Evolutionary conservation across 2,888 invertebrate species (phyloP).

Genomic region (Hirtodrosophila duncani): DNA sequence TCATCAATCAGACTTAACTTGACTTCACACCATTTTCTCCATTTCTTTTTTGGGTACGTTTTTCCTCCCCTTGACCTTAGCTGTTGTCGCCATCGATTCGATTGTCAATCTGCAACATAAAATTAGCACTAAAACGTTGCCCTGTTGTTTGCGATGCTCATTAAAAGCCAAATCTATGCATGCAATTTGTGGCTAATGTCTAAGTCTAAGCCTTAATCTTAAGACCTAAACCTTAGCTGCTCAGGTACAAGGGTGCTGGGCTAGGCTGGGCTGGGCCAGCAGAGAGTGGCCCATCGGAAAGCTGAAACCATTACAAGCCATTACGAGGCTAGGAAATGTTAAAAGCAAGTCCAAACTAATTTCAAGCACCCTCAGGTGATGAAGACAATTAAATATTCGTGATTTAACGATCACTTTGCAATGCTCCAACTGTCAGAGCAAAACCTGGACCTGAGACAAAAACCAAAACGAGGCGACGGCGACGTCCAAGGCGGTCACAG

Average conservation of each 20-base stretch:
- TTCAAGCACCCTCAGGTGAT: slow-evolving; percentile 77
- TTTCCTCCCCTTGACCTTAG: slow-evolving; percentile 44
- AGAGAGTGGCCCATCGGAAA: slow-evolving; percentile 53
- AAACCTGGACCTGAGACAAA: slow-evolving; percentile 33
- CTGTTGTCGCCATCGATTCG: slow-evolving; percentile 13
- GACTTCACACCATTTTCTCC: slow-evolving; percentile 1
- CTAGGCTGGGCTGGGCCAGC: too few species aligned
- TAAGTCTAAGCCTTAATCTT: slow-evolving; percentile 27
- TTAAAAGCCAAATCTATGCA: slow-evolving; percentile 62
- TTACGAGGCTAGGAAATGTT: slow-evolving; percentile 48
- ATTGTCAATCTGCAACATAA: slow-evolving; percentile 40
- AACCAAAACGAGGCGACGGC: slow-evolving; percentile 26
- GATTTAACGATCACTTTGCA: slow-evolving; percentile 78
- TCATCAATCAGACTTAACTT: slow-evolving; percentile 8
- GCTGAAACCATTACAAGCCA: slow-evolving; percentile 56
- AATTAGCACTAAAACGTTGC: slow-evolving; percentile 64
- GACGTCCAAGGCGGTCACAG: slow-evolving; percentile 24
- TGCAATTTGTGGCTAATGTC: slow-evolving; percentile 45
- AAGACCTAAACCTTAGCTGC: too few species aligned
- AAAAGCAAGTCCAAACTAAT: slow-evolving; percentile 68
- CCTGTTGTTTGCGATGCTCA: slow-evolving; percentile 35
- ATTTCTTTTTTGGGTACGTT: neutral
- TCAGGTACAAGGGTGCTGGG: too few species aligned
- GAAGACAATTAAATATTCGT: slow-evolving; percentile 79
- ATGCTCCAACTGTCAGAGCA: slow-evolving; percentile 64